Evolutionary conservation across 2,888 invertebrate genomes (phyloP).

Genomic region (Euplagia quadripunctaria): DNA sequence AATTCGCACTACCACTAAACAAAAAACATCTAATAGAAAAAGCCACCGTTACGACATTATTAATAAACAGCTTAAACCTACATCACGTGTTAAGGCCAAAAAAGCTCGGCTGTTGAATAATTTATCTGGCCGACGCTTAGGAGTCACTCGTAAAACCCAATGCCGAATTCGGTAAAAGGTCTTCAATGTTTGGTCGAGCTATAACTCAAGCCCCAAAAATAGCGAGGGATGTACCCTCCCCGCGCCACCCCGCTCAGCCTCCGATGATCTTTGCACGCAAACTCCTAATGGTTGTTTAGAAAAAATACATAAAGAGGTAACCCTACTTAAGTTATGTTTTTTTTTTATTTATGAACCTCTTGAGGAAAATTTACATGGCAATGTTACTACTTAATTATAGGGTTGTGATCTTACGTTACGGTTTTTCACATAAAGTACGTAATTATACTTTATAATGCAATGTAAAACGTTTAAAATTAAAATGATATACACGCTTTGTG

Average conservation of each 20-base stretch:
- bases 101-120: conserved; percentile 77
- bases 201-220: conserved; percentile 85
- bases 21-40: conserved; percentile 22
- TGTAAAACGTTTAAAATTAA: background rate
- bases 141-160: conserved; percentile 81
- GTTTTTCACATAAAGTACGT: conserved; percentile 6
- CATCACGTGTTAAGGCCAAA: conserved; percentile 60
- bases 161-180: conserved; percentile 84
- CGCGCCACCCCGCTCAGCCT: conserved; percentile 60
- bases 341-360: conserved; percentile 57
- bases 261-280: conserved; percentile 78
- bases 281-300: conserved; percentile 72
- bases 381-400: conserved; percentile 37
- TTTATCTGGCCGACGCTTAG: conserved; percentile 80
- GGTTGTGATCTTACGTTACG: conserved; percentile 7
- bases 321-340: conserved; percentile 60
- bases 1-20: background rate
- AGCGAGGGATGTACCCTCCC: conserved; percentile 73
- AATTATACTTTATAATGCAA: background rate
- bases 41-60: conserved; percentile 61
- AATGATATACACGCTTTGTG: no score
- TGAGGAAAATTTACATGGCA: conserved; percentile 32
- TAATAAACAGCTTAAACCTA: conserved; percentile 67
- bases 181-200: conserved; percentile 84
- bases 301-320: conserved; percentile 69